Evolutionary conservation across 2,797 vertebrate species (phyloP).

Genomic region (Molossus alvarezi): DNA sequence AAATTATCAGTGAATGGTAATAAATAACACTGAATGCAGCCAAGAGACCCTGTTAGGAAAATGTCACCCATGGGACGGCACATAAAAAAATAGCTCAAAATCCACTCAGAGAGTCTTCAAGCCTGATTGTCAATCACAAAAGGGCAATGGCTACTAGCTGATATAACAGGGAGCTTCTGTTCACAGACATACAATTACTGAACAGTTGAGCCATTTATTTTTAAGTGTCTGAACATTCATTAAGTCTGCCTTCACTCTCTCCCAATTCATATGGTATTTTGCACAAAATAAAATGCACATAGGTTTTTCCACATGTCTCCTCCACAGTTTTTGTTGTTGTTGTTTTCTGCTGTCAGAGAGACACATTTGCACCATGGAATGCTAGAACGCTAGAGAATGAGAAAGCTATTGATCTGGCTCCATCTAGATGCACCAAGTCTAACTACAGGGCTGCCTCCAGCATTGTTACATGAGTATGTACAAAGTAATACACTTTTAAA

Average conservation of each 20-base stretch:
- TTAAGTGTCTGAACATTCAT: conserved; percentile 44
- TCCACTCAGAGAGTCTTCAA: conserved; percentile 51
- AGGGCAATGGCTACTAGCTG: conserved; percentile 31
- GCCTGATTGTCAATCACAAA: conserved; percentile 45
- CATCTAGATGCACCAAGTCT: conserved; percentile 80
- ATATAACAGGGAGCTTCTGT: conserved; percentile 56
- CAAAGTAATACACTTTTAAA: conserved; percentile 44
- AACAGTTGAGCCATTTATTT: conserved; percentile 59
- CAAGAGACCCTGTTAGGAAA: conserved; percentile 41
- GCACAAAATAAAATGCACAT: conserved; percentile 55
- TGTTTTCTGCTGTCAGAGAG: not conserved
- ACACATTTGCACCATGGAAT: not conserved
- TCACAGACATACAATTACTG: conserved; percentile 51
- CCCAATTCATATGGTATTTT: conserved; percentile 52
- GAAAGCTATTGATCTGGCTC: conserved; percentile 84
- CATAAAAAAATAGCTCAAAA: conserved; percentile 70
- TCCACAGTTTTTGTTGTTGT: not conserved
- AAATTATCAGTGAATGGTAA: conserved; percentile 47
- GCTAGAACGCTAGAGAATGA: conserved; percentile 61
- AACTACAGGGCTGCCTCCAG: conserved; percentile 76
- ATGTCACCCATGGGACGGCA: conserved; percentile 22
- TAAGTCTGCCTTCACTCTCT: not conserved
- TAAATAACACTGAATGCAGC: conserved; percentile 58
- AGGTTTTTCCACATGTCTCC: conserved; percentile 22
- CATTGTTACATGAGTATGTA: conserved; percentile 32